A percentile compares a stretch with the other conserved stretches of the same genome.
phyloP scores from a whole-genome alignment of 2,888 invertebrate species.

The Loripinus fragilis region DNA sequence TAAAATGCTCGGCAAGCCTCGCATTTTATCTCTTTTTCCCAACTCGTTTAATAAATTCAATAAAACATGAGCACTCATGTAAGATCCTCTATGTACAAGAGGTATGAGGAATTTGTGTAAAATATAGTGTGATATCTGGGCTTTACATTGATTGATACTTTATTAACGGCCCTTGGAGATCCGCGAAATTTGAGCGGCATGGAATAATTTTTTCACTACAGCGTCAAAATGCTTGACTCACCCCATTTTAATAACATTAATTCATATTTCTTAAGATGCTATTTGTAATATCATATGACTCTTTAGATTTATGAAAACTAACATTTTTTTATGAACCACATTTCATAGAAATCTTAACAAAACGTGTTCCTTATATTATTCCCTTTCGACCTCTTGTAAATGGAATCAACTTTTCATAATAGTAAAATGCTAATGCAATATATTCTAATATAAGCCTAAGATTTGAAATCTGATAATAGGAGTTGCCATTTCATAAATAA shows the following conservation, averaged over 20 bases:
- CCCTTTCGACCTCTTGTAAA: not conserved
- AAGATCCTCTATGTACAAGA: too few relatives aligned
- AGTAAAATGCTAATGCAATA: not conserved
- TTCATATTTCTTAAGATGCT: slow-evolving; percentile 12
- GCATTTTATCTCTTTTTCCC: too few relatives aligned
- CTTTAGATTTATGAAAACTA: not conserved
- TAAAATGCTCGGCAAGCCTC: too few relatives aligned
- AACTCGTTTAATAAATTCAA: too few relatives aligned
- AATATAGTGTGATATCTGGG: too few relatives aligned
- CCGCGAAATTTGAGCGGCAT: not conserved
- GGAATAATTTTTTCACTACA: not conserved
- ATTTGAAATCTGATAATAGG: not conserved
- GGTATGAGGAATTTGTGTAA: too few relatives aligned
- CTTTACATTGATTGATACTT: too few relatives aligned
- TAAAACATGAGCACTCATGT: too few relatives aligned
- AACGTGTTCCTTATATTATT: not conserved
- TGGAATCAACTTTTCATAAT: not conserved
- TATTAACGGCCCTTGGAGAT: not conserved
- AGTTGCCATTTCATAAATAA: not conserved
- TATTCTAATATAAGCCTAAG: not conserved
- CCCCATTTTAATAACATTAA: slow-evolving; percentile 16
- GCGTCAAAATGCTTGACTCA: not conserved
- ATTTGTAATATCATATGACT: not conserved
- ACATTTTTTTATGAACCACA: not conserved
- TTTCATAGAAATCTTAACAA: not conserved